Evolutionary conservation across 2,888 invertebrate genomes (phyloP).

Genomic region (Acronicta alni): DNA sequence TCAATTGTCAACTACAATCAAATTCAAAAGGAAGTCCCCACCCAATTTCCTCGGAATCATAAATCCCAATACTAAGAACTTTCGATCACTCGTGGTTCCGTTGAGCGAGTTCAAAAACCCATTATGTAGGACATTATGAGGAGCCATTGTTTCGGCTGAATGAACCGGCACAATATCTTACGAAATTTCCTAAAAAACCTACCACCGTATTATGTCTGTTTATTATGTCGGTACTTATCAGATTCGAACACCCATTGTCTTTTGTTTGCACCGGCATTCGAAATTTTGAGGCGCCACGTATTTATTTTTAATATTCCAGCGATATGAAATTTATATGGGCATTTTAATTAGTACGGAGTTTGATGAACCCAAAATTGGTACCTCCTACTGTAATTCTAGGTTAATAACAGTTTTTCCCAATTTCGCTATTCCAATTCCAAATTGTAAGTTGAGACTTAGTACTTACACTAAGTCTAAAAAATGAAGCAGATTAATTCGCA

Average conservation of each 20-base stretch:
- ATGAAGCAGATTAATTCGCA: conserved; percentile 37
- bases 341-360: conserved; percentile 51
- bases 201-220: conserved; percentile 83
- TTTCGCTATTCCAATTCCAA: conserved; percentile 12
- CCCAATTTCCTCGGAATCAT: conserved; percentile 79
- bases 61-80: conserved; percentile 78
- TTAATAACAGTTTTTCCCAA: conserved; percentile 10
- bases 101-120: conserved; percentile 83
- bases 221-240: conserved; percentile 77
- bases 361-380: conserved; percentile 7
- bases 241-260: conserved; percentile 79
- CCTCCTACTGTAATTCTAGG: conserved; percentile 9
- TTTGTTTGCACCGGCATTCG: conserved; percentile 58
- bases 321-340: conserved; percentile 55
- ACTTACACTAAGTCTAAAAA: conserved; percentile 10
- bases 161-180: conserved; percentile 86
- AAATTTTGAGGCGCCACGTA: conserved; percentile 54
- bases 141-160: conserved; percentile 86
- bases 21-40: conserved; percentile 74
- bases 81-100: conserved; percentile 85
- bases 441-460: conserved; percentile 10
- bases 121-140: conserved; percentile 85
- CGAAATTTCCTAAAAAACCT: conserved; percentile 87
- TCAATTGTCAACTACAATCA: conserved; percentile 57
- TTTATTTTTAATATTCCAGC: conserved; percentile 50